Percentiles rank a stretch among this genome's conserved stretches.
phyloP scores from a whole-genome alignment of 2,113 vertebrate species.

The Mesocricetus auratus region DNA sequence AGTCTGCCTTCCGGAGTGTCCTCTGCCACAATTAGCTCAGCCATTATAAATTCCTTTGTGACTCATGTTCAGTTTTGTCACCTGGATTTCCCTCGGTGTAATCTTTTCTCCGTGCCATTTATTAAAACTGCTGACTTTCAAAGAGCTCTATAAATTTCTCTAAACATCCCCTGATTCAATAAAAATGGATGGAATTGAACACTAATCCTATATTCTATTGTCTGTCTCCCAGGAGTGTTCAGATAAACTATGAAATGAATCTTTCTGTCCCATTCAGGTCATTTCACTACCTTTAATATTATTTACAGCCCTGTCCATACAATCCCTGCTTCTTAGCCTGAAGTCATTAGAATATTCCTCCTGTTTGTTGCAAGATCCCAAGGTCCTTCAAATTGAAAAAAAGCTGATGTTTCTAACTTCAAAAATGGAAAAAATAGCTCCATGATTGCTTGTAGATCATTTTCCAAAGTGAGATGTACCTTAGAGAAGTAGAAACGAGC shows the following conservation, averaged over 20 bases:
- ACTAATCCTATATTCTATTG: constrained; percentile 79
- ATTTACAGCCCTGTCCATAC: constrained; percentile 82
- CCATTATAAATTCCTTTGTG: constrained; percentile 74
- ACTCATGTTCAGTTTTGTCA: constrained; percentile 75
- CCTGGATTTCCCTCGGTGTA: constrained; percentile 75
- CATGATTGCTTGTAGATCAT: constrained; percentile 20
- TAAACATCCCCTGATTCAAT: constrained; percentile 83
- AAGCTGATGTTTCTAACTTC: constrained; percentile 61
- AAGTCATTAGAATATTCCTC: constrained; percentile 72
- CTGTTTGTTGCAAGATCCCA: constrained; percentile 44
- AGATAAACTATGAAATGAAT: constrained; percentile 87
- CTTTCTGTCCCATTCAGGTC: constrained; percentile 81
- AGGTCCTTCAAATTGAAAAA: constrained; percentile 75
- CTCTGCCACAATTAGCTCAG: constrained; percentile 68
- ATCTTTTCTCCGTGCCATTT: constrained; percentile 83
- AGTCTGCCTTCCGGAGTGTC: constrained; percentile 32
- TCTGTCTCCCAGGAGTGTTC: constrained; percentile 78
- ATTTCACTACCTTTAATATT: constrained; percentile 83
- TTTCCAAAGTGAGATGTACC: constrained; percentile 25
- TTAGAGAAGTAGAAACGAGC: constrained; percentile 40
- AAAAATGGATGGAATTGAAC: constrained; percentile 84
- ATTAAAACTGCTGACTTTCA: constrained; percentile 86
- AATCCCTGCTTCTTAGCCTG: constrained; percentile 70
- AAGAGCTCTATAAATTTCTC: constrained; percentile 85
- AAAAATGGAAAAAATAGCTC: constrained; percentile 31